Evolutionary conservation across 2,888 invertebrate species (phyloP), one percentile per base, ranked within the genome.

Genomic region (Sinohyriopsis cumingii): DNA sequence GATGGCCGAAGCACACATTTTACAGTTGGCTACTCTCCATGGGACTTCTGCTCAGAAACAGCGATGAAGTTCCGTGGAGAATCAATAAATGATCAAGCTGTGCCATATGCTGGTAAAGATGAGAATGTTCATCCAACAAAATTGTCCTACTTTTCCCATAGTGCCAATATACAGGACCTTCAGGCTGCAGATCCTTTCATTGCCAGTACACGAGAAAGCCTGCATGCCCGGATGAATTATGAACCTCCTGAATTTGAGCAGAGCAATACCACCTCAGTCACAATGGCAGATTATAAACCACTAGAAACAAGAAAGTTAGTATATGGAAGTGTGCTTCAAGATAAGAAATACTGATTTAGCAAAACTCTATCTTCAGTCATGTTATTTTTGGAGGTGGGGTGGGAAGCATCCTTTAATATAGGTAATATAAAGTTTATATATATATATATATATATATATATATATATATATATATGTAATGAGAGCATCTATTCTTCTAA

Each of bases 271-370:
- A 76, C 81, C 18, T 85, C 86, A 19, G 79, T 85, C n/a, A 86
- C 84, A 84, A 86, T 82, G 78, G 79, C 79, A 61, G 86, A 86
- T 73, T 86, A 77, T 68, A 78, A 72, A 9, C 81, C 83, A 12
- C 65, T 83, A 4, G 67, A 67, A 0, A 55, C 71, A 28, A 71
- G 84, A 73, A 75, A 72, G 84, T 83, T 68, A 73, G 80, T 75
- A 22, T 18, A 45, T 45, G 45, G 45, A 45, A 2, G 12, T 0
- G 33, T 33, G 55, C 3, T 28, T n/a, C n/a, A 57, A 57, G 22
- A 57, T 57, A 18, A 12, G 22, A 25, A 62, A 62, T 62, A 9
- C 33, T 15, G 33, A 28, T n/a, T 62, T 62, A 28, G n/a, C 62
- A 12, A 45, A 45, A 45, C 33, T 33, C 45, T 45, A 0, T 12